Evolutionary conservation across 2,888 invertebrate species (phyloP).

Genomic region (Nezara viridula): DNA sequence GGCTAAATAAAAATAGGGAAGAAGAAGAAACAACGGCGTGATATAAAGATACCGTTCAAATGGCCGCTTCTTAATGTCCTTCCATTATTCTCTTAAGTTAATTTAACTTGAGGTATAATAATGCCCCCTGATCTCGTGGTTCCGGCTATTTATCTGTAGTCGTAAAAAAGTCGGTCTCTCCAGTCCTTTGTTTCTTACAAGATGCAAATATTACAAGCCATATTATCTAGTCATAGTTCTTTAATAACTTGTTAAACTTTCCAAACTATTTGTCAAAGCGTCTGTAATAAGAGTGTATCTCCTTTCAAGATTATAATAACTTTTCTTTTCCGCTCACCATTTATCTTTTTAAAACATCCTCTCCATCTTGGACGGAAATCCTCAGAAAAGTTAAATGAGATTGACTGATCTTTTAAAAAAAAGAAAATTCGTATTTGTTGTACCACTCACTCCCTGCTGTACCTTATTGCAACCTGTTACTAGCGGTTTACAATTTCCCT

Average conservation of each 20-base stretch:
- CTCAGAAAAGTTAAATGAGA: too few relatives aligned
- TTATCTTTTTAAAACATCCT: too few relatives aligned
- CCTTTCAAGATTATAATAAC: neutral
- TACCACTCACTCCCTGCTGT: too few relatives aligned
- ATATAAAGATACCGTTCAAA: conserved; percentile 7
- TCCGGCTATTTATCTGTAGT: conserved; percentile 13
- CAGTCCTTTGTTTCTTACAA: neutral
- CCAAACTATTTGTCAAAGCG: neutral
- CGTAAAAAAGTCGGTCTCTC: neutral
- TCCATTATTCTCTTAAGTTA: conserved; percentile 41
- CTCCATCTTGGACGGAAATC: too few relatives aligned
- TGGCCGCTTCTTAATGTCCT: neutral
- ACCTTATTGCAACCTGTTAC: too few relatives aligned
- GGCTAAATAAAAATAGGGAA: neutral
- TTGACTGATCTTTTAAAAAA: too few relatives aligned
- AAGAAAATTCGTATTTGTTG: too few relatives aligned
- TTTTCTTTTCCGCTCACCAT: too few relatives aligned
- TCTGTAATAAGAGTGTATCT: neutral
- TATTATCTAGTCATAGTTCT: neutral
- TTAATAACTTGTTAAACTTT: neutral
- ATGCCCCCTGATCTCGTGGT: neutral
- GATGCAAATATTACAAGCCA: neutral
- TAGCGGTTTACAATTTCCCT: too few relatives aligned
- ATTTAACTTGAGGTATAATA: conserved; percentile 15
- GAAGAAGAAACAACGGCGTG: neutral